A percentile compares a stretch with the other conserved stretches of the same genome.
Conservation (phyloP, 2,113 vertebrate species). For the Cyrtonyx montezumae region DNA sequence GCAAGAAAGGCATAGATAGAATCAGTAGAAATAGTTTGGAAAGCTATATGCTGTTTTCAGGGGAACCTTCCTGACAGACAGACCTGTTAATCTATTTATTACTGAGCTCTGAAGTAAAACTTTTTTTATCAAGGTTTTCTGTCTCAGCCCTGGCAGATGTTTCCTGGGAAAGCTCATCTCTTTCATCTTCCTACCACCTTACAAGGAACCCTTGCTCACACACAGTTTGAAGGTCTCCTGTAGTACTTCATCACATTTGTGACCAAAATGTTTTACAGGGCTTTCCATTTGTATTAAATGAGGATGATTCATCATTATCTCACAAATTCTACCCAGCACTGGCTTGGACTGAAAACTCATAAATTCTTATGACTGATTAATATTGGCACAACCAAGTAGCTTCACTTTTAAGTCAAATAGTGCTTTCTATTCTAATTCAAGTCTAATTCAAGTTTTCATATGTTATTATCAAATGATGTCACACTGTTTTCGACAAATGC, state of each 20-base stretch:
- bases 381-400: background rate
- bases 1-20: background rate
- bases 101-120: background rate
- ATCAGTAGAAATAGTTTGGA: background rate
- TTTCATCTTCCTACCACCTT: background rate
- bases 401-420: slow-evolving; percentile 25
- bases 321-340: background rate
- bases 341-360: slow-evolving; percentile 10
- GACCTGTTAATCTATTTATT: background rate
- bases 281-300: background rate
- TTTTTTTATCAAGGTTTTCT: background rate
- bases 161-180: background rate
- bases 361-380: background rate
- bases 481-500: background rate
- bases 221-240: background rate
- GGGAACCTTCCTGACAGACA: background rate
- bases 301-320: background rate
- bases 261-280: background rate
- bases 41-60: background rate
- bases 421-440: background rate
- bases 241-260: background rate
- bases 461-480: background rate
- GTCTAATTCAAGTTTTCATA: no score
- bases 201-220: rapidly evolving
- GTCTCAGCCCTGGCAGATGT: background rate